Evolutionary conservation across 2,888 invertebrate genomes (phyloP).

Genomic region (Protonemura montana): DNA sequence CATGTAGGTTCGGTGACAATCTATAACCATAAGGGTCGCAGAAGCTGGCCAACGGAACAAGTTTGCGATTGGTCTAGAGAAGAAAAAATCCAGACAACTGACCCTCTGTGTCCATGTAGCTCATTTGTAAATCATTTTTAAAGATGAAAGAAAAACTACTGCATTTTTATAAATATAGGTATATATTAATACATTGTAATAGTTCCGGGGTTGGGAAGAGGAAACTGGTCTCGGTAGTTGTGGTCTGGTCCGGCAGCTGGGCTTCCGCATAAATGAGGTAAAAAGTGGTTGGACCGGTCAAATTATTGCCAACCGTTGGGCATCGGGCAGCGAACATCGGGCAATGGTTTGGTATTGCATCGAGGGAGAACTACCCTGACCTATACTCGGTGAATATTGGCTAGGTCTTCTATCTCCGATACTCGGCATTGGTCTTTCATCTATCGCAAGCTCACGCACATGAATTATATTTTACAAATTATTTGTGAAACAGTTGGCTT

Average conservation of each 20-base stretch:
- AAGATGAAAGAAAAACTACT: background rate
- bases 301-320: background rate
- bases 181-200: background rate
- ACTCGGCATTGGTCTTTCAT: too few species aligned
- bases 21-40: background rate
- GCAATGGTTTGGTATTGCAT: too few species aligned
- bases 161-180: background rate
- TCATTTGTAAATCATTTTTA: slow-evolving; percentile 17
- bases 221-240: background rate
- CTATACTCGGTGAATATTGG: too few species aligned
- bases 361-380: too few species aligned
- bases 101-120: slow-evolving; percentile 26
- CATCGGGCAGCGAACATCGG: too few species aligned
- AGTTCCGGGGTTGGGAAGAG: background rate
- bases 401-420: too few species aligned
- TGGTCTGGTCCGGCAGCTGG: slow-evolving; percentile 31
- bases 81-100: background rate
- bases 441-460: too few species aligned
- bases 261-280: background rate
- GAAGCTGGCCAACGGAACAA: background rate
- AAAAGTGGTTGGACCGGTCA: slow-evolving; percentile 42
- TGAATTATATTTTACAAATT: too few species aligned
- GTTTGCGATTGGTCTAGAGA: background rate
- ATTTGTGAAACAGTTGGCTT: too few species aligned
- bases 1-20: too few species aligned